Evolutionary conservation across 2,888 invertebrate genomes (phyloP).

Genomic region (Tinea semifulvella): DNA sequence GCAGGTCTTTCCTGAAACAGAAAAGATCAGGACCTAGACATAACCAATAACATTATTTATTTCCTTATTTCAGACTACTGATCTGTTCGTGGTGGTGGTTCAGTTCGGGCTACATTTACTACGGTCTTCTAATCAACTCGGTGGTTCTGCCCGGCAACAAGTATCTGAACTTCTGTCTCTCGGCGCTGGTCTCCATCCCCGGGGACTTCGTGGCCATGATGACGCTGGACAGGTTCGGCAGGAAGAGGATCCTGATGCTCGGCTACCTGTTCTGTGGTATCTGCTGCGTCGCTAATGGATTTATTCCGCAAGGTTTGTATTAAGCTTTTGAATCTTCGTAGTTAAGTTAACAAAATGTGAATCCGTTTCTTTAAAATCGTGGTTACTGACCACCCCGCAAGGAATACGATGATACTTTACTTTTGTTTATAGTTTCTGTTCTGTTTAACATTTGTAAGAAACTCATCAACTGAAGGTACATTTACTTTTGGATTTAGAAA

Average conservation of each 20-base stretch:
- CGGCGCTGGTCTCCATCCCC: conserved; percentile 48
- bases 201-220: conserved; percentile 43
- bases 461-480: too few relatives aligned
- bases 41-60: neutral
- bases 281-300: conserved; percentile 33
- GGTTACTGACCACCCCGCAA: too few relatives aligned
- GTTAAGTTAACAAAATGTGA: too few relatives aligned
- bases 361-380: too few relatives aligned
- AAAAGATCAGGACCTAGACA: neutral
- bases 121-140: conserved; percentile 45
- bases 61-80: conserved; percentile 24
- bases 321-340: neutral
- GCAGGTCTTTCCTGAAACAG: too few relatives aligned
- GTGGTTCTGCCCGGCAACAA: conserved; percentile 48
- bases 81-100: conserved; percentile 35
- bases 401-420: too few relatives aligned
- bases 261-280: conserved; percentile 36
- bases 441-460: too few relatives aligned
- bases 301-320: conserved; percentile 36
- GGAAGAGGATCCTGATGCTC: conserved; percentile 36
- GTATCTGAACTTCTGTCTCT: conserved; percentile 42
- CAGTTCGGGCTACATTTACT: conserved; percentile 44
- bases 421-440: too few relatives aligned
- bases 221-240: conserved; percentile 44
- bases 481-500: too few relatives aligned